These are phyloP conservation scores for Asbolus verrucosus DNA, from an alignment of 1,140 invertebrate species.

Conservation along the genomic window DNA sequence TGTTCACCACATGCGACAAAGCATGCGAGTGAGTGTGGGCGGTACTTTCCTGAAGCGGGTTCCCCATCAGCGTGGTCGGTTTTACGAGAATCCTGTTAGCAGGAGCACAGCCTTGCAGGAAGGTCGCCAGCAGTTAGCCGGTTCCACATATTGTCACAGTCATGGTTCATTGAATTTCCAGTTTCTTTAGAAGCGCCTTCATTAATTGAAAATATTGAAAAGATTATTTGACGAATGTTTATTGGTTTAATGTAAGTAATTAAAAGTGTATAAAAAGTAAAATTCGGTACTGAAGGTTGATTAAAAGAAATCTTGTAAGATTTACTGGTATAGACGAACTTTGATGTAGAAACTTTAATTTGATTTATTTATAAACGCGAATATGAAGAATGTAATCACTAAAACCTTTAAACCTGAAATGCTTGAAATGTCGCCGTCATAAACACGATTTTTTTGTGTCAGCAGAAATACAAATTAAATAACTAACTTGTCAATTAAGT, in stretches of 20 bases:
- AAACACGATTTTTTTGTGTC: constrained; percentile 35
- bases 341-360: constrained; percentile 16
- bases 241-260: neutral
- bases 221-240: too few species aligned
- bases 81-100: constrained; percentile 40
- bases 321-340: too few species aligned
- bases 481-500: constrained; percentile 33
- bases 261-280: too few species aligned
- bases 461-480: constrained; percentile 33
- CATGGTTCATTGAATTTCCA: constrained; percentile 2
- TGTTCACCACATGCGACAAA: constrained; percentile 9
- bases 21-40: constrained; percentile 33
- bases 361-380: constrained; percentile 12
- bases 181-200: neutral
- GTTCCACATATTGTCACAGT: neutral
- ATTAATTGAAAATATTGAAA: constrained; percentile 20
- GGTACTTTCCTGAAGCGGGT: constrained; percentile 41
- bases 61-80: constrained; percentile 46
- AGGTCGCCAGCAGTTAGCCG: constrained; percentile 18
- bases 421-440: constrained; percentile 34
- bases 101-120: constrained; percentile 25
- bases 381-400: constrained; percentile 29
- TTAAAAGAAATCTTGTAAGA: too few species aligned
- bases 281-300: too few species aligned
- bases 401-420: constrained; percentile 9